phyloP scores from a whole-genome alignment of 2,113 vertebrate species.

The Illadopsis cleaveri region DNA sequence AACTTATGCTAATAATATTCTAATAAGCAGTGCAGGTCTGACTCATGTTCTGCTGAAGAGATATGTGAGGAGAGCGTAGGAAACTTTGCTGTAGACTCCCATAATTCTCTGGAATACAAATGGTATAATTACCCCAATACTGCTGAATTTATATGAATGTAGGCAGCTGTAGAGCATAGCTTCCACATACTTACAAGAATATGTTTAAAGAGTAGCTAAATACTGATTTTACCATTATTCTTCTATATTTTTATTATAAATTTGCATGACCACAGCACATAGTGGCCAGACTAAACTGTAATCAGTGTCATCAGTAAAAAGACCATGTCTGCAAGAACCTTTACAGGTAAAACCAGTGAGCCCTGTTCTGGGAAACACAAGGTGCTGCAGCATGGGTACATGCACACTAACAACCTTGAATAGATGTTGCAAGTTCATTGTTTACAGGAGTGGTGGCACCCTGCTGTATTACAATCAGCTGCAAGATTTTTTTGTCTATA shows the following conservation, averaged over 20 bases:
- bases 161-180: background rate
- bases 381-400: background rate
- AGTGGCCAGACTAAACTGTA: background rate
- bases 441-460: background rate
- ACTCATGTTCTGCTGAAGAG: background rate
- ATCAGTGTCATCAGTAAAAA: background rate
- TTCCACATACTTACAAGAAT: background rate
- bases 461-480: background rate
- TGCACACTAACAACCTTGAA: background rate
- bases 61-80: background rate
- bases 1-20: conserved; percentile 52
- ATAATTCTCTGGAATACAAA: conserved; percentile 11
- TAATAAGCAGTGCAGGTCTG: conserved; percentile 28
- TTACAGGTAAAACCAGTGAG: background rate
- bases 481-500: background rate
- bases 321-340: background rate
- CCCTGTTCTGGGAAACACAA: background rate
- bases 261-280: background rate
- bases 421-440: background rate
- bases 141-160: background rate
- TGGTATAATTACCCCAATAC: background rate
- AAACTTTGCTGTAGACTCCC: background rate
- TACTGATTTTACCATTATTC: background rate
- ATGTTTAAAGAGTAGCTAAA: background rate
- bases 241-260: background rate